A percentile compares a stretch with the other conserved stretches of the same genome.
Evolutionary conservation across 2,888 invertebrate species (phyloP).

Genomic region (Neocrepidodera transversa): DNA sequence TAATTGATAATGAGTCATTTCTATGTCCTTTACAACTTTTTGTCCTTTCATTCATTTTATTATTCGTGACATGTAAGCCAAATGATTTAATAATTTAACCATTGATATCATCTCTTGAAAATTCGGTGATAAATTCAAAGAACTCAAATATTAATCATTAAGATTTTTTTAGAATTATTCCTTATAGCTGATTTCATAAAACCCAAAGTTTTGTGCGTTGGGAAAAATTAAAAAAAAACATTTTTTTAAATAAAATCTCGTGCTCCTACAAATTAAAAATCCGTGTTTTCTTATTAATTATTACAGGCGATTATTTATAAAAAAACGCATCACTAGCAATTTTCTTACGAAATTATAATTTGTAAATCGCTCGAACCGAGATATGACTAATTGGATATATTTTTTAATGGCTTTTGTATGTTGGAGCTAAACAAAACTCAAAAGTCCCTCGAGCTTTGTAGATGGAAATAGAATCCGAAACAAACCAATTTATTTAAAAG

Average conservation of each 20-base stretch:
- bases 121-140: not conserved
- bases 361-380: not conserved
- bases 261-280: too few relatives aligned
- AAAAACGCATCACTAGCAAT: too few relatives aligned
- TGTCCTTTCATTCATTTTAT: constrained; percentile 5
- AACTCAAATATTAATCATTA: too few relatives aligned
- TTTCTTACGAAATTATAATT: too few relatives aligned
- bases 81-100: not conserved
- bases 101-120: constrained; percentile 6
- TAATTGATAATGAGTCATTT: constrained; percentile 15
- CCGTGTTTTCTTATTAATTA: too few relatives aligned
- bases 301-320: too few relatives aligned
- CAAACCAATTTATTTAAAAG: not conserved
- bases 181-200: too few relatives aligned
- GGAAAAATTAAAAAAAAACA: too few relatives aligned
- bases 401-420: not conserved
- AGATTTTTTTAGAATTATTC: too few relatives aligned
- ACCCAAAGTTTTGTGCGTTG: too few relatives aligned
- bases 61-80: not conserved
- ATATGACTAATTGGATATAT: not conserved
- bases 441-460: not conserved
- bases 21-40: constrained; percentile 4
- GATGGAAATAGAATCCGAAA: not conserved
- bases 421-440: not conserved
- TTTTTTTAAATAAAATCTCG: too few relatives aligned